phyloP scores from a whole-genome alignment of 2,888 invertebrate species.

The Bellardia bayeri region DNA sequence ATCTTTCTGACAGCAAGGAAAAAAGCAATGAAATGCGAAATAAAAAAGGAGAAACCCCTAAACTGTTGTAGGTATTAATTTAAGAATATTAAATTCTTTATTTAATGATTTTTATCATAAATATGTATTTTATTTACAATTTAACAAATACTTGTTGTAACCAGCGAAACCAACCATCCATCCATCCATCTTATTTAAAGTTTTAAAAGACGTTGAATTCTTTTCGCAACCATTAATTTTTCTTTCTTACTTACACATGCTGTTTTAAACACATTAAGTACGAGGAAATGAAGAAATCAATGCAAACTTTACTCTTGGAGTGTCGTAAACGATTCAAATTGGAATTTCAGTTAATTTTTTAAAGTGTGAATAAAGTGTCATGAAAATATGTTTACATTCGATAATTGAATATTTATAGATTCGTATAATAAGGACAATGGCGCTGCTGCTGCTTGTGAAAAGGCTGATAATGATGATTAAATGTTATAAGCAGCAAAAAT shows the following conservation, averaged over 20 bases:
- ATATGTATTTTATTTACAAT: constrained; percentile 27
- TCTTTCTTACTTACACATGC: neutral
- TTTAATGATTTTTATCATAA: constrained; percentile 40
- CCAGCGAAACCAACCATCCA: neutral
- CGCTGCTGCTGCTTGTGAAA: neutral
- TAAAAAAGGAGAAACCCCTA: neutral
- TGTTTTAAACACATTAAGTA: neutral
- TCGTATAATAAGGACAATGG: constrained; percentile 11
- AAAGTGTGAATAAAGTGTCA: constrained; percentile 28
- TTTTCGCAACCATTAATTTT: neutral
- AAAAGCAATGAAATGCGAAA: neutral
- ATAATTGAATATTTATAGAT: constrained; percentile 53
- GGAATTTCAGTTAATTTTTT: constrained; percentile 46
- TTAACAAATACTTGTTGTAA: constrained; percentile 22
- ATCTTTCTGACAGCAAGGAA: neutral
- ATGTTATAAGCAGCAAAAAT: neutral
- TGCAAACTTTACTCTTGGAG: constrained; percentile 23
- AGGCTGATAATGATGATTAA: neutral
- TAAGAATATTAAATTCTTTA: constrained; percentile 28
- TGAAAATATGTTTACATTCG: constrained; percentile 35
- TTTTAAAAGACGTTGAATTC: neutral
- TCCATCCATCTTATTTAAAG: constrained; percentile 3
- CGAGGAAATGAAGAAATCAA: neutral
- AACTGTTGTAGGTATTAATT: constrained; percentile 21
- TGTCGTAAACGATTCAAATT: constrained; percentile 37